A percentile compares a stretch with the other conserved stretches of the same genome.
Evolutionary conservation across 2,888 invertebrate genomes (phyloP).

Genomic region (Agrochola lota): DNA sequence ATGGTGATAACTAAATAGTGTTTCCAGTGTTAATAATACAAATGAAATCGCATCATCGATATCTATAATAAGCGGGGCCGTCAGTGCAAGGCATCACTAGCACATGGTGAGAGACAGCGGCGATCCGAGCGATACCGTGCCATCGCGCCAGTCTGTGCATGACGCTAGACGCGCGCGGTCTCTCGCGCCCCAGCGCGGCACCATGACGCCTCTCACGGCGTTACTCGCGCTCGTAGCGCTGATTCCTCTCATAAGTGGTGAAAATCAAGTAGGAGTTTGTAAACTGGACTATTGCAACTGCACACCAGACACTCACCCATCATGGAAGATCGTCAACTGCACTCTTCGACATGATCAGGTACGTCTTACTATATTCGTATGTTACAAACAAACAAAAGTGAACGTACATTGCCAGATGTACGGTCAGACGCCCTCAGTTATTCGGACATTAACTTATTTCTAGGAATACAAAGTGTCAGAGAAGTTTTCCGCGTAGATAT

Average conservation of each 20-base stretch:
- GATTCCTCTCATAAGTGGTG: constrained; percentile 75
- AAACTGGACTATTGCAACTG: constrained; percentile 90
- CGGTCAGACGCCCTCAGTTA: constrained; percentile 56
- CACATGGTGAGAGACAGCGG: constrained; percentile 67
- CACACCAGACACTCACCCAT: constrained; percentile 88
- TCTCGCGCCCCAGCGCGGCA: constrained; percentile 84
- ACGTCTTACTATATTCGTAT: constrained; percentile 68
- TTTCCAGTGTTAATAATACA: constrained; percentile 67
- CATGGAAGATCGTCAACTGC: constrained; percentile 92
- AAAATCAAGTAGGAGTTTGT: constrained; percentile 86
- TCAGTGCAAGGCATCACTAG: constrained; percentile 78
- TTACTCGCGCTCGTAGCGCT: constrained; percentile 89
- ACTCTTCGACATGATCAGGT: constrained; percentile 91
- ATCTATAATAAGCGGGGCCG: constrained; percentile 79
- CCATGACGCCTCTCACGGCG: constrained; percentile 79
- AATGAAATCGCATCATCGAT: constrained; percentile 81
- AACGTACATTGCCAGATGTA: constrained; percentile 72
- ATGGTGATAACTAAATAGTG: constrained; percentile 68
- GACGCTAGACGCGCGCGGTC: constrained; percentile 80
- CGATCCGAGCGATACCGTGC: constrained; percentile 60
- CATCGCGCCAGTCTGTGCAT: constrained; percentile 79
- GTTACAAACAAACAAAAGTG: constrained; percentile 73
- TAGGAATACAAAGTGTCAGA: constrained; percentile 53
- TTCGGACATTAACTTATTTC: constrained; percentile 61
- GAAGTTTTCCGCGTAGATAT: constrained; percentile 43